Percentiles rank a stretch among this genome's conserved stretches.
These are phyloP conservation scores for Oncorhynchus mykiss DNA, from an alignment of 2,113 vertebrate species.

Conservation along the genomic window DNA sequence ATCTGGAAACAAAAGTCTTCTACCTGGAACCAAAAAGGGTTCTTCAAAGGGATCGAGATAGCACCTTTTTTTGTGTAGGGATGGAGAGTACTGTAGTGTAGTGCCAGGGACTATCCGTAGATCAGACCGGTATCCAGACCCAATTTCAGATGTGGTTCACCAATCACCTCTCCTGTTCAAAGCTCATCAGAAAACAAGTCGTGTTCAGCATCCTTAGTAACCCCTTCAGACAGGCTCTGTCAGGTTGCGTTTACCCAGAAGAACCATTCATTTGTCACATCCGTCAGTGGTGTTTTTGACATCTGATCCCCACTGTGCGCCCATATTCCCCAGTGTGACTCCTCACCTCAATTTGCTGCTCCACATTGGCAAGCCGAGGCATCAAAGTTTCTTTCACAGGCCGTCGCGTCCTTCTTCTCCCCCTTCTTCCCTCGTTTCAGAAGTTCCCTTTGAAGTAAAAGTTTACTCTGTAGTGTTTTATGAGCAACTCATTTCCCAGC, in stretches of 20 bases:
- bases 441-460: conserved; percentile 73
- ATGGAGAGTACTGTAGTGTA: neutral
- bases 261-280: conserved; percentile 53
- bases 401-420: conserved; percentile 3
- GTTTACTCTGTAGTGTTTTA: conserved; percentile 70
- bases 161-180: conserved; percentile 23
- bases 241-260: conserved; percentile 57
- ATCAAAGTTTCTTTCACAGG: conserved; percentile 55
- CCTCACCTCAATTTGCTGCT: conserved; percentile 65
- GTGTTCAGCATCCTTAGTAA: conserved; percentile 38
- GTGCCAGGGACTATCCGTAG: conserved; percentile 12
- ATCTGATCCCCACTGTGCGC: conserved; percentile 45
- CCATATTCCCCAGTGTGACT: conserved; percentile 44
- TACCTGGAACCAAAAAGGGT: too few species aligned
- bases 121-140: conserved; percentile 5
- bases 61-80: neutral
- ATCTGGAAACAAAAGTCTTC: too few species aligned
- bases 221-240: conserved; percentile 38
- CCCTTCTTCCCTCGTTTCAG: conserved; percentile 40
- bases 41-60: too few species aligned
- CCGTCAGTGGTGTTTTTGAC: conserved; percentile 55
- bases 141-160: conserved; percentile 8
- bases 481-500: conserved; percentile 69
- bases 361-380: conserved; percentile 42
- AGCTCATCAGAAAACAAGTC: conserved; percentile 30